phyloP scores from a whole-genome alignment of 2,113 vertebrate genomes.

The Athene noctua region DNA sequence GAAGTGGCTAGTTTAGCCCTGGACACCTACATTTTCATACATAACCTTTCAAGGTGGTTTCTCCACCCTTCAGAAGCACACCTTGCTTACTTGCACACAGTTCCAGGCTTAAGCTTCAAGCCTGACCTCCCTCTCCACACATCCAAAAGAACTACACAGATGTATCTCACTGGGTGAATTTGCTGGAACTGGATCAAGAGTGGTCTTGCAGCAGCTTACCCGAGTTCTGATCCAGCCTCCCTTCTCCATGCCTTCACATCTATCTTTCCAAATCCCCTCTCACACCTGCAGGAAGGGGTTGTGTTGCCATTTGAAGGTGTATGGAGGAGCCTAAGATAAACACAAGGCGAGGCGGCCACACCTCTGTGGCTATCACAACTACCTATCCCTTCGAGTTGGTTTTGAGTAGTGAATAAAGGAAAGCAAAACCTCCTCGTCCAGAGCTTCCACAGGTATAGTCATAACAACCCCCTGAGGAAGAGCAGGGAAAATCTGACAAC shows the following conservation, averaged over 20 bases:
- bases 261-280: not conserved
- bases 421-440: not conserved
- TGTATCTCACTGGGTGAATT: not conserved
- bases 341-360: not conserved
- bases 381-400: not conserved
- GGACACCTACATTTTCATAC: not conserved
- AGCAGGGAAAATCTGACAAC: not conserved
- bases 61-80: not conserved
- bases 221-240: not conserved
- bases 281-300: not conserved
- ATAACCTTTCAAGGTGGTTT: not conserved
- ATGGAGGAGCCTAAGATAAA: not conserved
- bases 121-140: not conserved
- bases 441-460: not conserved
- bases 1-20: not conserved
- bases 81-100: not conserved
- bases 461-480: not conserved
- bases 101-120: not conserved
- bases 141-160: not conserved
- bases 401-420: not conserved
- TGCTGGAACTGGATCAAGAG: not conserved
- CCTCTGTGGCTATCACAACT: not conserved
- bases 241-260: not conserved
- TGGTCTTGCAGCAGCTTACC: not conserved
- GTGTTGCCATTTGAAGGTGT: accelerated